phyloP scores from a whole-genome alignment of 2,113 vertebrate species.

The Callocephalon fimbriatum region DNA sequence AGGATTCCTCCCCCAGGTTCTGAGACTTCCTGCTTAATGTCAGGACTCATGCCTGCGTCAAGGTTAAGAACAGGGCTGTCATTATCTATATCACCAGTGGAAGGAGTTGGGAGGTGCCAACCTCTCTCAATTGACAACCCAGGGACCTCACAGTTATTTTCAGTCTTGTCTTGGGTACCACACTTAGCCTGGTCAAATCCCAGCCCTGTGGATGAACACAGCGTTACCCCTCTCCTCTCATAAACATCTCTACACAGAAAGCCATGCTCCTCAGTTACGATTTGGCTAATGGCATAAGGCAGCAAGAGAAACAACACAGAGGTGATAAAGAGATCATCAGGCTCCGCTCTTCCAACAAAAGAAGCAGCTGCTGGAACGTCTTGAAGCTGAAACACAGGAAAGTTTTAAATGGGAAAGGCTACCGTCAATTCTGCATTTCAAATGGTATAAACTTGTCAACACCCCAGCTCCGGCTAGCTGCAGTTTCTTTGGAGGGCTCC shows the following conservation, averaged over 20 bases:
- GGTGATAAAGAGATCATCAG: not conserved
- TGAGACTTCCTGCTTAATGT: not conserved
- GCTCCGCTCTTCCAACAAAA: not conserved
- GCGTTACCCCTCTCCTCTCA: not conserved
- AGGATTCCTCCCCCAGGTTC: not conserved
- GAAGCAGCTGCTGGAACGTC: not conserved
- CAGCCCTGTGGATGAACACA: not conserved
- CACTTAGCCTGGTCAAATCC: not conserved
- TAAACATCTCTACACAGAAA: not conserved
- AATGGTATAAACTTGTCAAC: not conserved
- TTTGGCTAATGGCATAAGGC: not conserved
- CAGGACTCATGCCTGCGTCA: rapidly evolving
- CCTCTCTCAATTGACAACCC: not conserved
- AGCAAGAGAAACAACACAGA: not conserved
- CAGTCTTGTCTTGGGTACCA: not conserved
- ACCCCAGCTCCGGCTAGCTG: not conserved
- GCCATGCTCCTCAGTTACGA: not conserved
- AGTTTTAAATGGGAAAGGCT: not conserved
- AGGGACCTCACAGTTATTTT: not conserved
- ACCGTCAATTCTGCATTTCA: not conserved
- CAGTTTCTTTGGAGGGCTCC: not conserved
- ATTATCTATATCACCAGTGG: not conserved
- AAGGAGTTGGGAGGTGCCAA: not conserved
- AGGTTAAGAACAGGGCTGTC: not conserved
- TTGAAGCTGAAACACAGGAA: not conserved